Evolutionary conservation across 1,140 invertebrate species (phyloP).

Genomic region (Dysdera silvatica): DNA sequence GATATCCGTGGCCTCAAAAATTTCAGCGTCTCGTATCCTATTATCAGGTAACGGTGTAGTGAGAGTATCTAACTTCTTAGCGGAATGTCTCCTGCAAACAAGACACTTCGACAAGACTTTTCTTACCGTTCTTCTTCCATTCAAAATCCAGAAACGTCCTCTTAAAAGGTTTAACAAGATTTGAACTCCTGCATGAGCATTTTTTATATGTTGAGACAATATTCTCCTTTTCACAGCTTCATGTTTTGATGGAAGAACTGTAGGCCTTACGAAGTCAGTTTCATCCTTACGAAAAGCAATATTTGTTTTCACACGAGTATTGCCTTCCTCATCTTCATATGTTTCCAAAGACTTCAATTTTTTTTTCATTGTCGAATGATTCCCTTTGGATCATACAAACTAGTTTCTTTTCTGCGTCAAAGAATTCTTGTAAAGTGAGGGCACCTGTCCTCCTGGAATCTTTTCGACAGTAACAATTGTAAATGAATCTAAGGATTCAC

Average conservation of each 20-base stretch:
- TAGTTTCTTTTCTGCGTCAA: constrained; percentile 14
- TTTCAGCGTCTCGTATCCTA: constrained; percentile 32
- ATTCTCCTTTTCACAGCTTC: not conserved
- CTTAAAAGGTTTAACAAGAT: not conserved
- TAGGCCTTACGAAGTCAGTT: not conserved
- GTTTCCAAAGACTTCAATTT: constrained; percentile 6
- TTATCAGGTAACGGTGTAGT: constrained; percentile 5
- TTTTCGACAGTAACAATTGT: constrained; percentile 5
- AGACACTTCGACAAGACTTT: not conserved
- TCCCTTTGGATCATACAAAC: constrained; percentile 8
- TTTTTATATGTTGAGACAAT: not conserved
- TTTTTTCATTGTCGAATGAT: not conserved
- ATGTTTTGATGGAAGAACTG: constrained; percentile 2
- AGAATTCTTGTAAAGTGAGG: constrained; percentile 5
- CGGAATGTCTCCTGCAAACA: not conserved
- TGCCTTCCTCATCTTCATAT: not conserved
- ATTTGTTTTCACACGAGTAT: not conserved
- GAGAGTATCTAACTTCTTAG: not conserved
- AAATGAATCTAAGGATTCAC: constrained; percentile 1
- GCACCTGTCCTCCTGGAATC: not conserved
- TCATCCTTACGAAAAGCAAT: not conserved
- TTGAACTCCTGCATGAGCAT: not conserved
- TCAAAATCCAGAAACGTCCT: constrained; percentile 6
- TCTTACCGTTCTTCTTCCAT: constrained; percentile 4
- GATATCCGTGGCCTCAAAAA: constrained; percentile 40